Percentiles rank a stretch among this genome's conserved stretches.
Conservation (phyloP, 1,140 invertebrate species). For the Sycophaga agraensis region DNA sequence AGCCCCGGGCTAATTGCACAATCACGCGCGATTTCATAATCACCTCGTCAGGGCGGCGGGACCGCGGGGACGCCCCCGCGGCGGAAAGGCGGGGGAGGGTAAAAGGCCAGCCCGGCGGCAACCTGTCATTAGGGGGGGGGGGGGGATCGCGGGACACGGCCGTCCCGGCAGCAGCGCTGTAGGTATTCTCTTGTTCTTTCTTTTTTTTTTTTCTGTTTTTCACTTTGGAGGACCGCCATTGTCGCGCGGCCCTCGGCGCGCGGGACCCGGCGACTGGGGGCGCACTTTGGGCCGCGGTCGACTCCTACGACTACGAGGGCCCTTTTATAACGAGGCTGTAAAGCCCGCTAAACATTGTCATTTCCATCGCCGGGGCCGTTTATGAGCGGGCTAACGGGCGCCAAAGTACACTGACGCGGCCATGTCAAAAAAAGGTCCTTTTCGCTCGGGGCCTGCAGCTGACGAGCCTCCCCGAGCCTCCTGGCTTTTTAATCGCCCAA, state of each 20-base stretch:
- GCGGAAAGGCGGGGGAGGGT: not conserved
- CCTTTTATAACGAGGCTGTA: conserved; percentile 4
- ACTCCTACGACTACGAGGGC: too few species aligned
- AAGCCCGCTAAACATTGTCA: not conserved
- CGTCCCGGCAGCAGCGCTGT: not conserved
- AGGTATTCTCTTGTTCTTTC: not conserved
- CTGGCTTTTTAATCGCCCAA: too few species aligned
- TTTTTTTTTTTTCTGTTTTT: not conserved
- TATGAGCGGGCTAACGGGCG: too few species aligned
- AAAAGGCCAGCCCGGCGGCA: not conserved
- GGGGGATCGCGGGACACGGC: not conserved
- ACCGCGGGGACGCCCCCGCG: not conserved
- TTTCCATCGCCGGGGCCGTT: too few species aligned
- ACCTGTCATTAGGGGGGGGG: not conserved
- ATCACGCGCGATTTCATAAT: conserved; percentile 17
- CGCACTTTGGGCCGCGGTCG: too few species aligned
- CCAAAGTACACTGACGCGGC: too few species aligned
- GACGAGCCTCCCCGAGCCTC: too few species aligned
- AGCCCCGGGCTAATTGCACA: conserved; percentile 5
- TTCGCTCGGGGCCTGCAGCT: too few species aligned
- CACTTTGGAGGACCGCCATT: not conserved
- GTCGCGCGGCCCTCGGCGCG: not conserved
- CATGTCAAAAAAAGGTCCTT: too few species aligned
- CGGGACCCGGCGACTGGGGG: too few species aligned
- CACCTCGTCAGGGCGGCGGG: not conserved